A percentile compares a stretch with the other conserved stretches of the same genome.
phyloP scores from a whole-genome alignment of 2,888 invertebrate species.

The Micropterix aruncella region DNA sequence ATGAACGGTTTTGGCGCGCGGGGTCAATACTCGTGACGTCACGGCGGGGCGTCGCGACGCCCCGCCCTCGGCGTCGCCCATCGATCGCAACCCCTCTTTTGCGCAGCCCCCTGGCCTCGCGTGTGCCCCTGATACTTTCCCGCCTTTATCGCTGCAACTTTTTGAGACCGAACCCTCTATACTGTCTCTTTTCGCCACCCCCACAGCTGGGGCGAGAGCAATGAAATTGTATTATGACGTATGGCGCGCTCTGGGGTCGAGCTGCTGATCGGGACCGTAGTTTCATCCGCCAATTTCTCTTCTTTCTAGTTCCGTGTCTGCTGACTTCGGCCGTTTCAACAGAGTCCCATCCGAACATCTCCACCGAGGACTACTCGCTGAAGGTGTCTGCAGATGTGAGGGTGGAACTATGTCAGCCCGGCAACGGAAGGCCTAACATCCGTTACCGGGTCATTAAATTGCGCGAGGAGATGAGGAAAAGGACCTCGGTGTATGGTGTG shows the following conservation, averaged over 20 bases:
- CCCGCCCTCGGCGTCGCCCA: slow-evolving; percentile 21
- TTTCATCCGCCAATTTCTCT: too few species aligned
- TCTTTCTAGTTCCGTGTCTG: too few species aligned
- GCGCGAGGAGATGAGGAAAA: slow-evolving; percentile 35
- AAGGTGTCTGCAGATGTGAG: background rate
- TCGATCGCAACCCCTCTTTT: slow-evolving; percentile 20
- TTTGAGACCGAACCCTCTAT: slow-evolving; percentile 11
- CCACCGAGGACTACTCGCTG: background rate
- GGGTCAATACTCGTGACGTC: too few species aligned
- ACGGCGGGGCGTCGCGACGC: slow-evolving; percentile 17
- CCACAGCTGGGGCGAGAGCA: too few species aligned
- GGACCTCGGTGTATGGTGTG: slow-evolving; percentile 22
- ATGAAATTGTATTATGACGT: too few species aligned
- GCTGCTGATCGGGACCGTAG: too few species aligned
- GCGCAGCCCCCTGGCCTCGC: slow-evolving; percentile 15
- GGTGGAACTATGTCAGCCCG: background rate
- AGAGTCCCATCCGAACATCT: background rate
- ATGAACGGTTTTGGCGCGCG: too few species aligned
- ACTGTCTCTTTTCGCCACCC: slow-evolving; percentile 6
- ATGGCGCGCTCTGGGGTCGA: too few species aligned
- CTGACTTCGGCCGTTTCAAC: background rate
- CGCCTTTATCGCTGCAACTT: slow-evolving; percentile 18
- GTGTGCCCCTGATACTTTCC: slow-evolving; percentile 33
- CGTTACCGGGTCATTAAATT: slow-evolving; percentile 23
- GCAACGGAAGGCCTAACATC: slow-evolving; percentile 18